phyloP scores from a whole-genome alignment of 2,888 invertebrate species.

The Tenthredo notha region DNA sequence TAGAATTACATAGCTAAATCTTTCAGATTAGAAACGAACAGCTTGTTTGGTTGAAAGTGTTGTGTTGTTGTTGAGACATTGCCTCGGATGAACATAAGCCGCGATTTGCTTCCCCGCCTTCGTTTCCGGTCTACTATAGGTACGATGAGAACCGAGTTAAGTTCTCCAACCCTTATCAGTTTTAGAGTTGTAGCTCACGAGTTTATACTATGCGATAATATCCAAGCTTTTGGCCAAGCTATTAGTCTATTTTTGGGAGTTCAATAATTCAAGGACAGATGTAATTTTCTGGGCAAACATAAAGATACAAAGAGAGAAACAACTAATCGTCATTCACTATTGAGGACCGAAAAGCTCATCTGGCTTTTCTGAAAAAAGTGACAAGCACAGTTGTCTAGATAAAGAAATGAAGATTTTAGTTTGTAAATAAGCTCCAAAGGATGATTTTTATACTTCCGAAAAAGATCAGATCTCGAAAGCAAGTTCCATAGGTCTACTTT shows the following conservation, averaged over 20 bases:
- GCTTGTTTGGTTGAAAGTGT: background rate
- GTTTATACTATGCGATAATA: constrained; percentile 26
- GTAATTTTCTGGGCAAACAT: constrained; percentile 19
- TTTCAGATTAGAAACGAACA: background rate
- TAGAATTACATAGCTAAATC: background rate
- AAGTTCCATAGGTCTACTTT: background rate
- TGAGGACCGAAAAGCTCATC: background rate
- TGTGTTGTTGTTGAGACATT: background rate
- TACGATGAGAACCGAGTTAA: background rate
- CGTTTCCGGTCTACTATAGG: background rate
- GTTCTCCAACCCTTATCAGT: constrained; percentile 26
- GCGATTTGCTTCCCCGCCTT: background rate
- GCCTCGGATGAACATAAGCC: constrained; percentile 24
- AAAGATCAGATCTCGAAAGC: background rate
- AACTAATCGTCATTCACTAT: background rate
- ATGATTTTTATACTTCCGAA: background rate
- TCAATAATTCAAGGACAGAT: constrained; percentile 42
- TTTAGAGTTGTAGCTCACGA: constrained; percentile 34
- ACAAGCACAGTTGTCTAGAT: background rate
- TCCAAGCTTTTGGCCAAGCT: constrained; percentile 32
- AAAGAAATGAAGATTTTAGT: background rate
- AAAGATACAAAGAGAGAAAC: background rate
- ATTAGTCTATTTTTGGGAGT: constrained; percentile 31
- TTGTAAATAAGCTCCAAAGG: background rate
- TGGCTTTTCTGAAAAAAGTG: background rate